These are phyloP conservation scores for Amia ocellicauda DNA, from an alignment of 2,113 vertebrate species.

Conservation along the genomic window DNA sequence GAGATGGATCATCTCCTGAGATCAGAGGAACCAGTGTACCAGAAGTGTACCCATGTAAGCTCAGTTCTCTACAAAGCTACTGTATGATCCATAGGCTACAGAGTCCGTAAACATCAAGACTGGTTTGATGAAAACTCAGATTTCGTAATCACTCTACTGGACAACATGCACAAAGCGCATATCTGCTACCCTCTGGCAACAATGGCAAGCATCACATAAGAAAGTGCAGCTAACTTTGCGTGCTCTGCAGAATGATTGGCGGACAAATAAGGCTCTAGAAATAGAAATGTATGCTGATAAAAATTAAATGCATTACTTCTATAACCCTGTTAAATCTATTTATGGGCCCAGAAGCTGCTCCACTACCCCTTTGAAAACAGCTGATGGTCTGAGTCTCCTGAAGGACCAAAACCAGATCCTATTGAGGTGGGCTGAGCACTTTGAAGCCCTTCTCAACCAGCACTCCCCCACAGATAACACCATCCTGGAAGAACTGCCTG, in stretches of 20 bases:
- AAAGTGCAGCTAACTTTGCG: conserved; percentile 6
- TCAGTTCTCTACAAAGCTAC: conserved; percentile 14
- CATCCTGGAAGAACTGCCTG: conserved; percentile 13
- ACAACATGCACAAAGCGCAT: conserved; percentile 20
- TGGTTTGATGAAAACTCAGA: conserved; percentile 18
- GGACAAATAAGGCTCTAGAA: conserved; percentile 14
- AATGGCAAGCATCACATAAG: conserved; percentile 5
- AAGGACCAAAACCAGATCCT: conserved; percentile 23
- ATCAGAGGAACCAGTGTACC: not conserved
- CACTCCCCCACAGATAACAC: conserved; percentile 8
- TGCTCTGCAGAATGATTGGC: conserved; percentile 15
- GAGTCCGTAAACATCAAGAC: conserved; percentile 14
- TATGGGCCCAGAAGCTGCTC: conserved; percentile 18
- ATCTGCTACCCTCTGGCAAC: conserved; percentile 3
- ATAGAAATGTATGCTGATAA: conserved; percentile 24
- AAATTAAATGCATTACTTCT: conserved; percentile 31
- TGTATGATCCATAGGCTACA: conserved; percentile 16
- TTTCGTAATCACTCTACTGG: not conserved
- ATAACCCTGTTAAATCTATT: conserved; percentile 28
- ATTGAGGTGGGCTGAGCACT: conserved; percentile 22
- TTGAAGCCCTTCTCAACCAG: conserved; percentile 27
- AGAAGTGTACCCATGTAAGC: conserved; percentile 12
- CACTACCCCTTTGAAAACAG: conserved; percentile 23
- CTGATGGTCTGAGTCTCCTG: conserved; percentile 19
- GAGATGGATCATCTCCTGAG: conserved; percentile 9